phyloP scores from a whole-genome alignment of 1,140 invertebrate genomes.

The Drosophila teissieri region DNA sequence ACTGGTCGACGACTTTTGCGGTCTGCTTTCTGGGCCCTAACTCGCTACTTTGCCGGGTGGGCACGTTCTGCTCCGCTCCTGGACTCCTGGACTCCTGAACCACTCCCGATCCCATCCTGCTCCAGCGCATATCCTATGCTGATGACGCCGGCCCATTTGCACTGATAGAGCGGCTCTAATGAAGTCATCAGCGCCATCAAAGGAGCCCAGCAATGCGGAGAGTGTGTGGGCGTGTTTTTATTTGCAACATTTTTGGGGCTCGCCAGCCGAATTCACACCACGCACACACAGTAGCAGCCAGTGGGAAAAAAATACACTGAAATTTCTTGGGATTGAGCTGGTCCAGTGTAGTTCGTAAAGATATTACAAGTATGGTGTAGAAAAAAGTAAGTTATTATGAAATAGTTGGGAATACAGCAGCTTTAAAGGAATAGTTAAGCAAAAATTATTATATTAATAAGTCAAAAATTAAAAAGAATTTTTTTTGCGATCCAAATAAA shows the following conservation, averaged over 20 bases:
- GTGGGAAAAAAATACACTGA: not conserved
- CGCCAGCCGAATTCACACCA: conserved; percentile 19
- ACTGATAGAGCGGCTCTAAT: conserved; percentile 79
- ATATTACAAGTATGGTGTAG: too few species aligned
- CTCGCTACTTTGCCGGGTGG: conserved; percentile 19
- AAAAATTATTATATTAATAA: too few species aligned
- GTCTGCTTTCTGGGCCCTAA: conserved; percentile 39
- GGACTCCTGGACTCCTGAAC: not conserved
- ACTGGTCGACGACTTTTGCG: conserved; percentile 67
- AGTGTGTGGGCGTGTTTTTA: conserved; percentile 61
- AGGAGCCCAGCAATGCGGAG: conserved; percentile 38
- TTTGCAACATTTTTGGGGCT: conserved; percentile 62
- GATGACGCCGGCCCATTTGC: conserved; percentile 68
- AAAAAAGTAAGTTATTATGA: too few species aligned
- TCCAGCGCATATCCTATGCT: conserved; percentile 31
- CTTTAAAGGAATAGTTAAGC: too few species aligned
- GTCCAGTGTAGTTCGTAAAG: too few species aligned
- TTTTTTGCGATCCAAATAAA: too few species aligned
- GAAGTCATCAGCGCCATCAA: conserved; percentile 78
- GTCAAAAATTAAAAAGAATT: too few species aligned
- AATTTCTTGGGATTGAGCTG: not conserved
- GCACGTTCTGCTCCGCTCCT: conserved; percentile 19
- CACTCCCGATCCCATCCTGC: not conserved
- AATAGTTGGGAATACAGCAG: too few species aligned
- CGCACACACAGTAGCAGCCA: not conserved